Percentiles rank a stretch among this genome's conserved stretches.
These are phyloP conservation scores for Rhombomys opimus DNA, from an alignment of 2,113 vertebrate genomes.

Conservation along the genomic window DNA sequence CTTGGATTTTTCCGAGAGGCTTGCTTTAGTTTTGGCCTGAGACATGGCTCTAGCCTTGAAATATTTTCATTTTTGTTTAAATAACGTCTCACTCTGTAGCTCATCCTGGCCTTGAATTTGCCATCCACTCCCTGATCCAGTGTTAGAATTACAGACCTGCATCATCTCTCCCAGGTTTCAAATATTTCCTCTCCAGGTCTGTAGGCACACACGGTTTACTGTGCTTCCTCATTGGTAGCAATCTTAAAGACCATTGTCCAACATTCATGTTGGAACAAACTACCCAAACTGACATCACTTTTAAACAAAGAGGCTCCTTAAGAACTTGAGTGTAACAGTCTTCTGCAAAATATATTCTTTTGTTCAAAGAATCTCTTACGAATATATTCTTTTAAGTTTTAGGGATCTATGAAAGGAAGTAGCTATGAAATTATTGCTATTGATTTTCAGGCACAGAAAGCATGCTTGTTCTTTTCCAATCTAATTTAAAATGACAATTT, in stretches of 20 bases:
- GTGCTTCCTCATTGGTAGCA: not conserved
- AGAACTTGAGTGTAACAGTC: not conserved
- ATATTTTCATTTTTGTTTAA: not conserved
- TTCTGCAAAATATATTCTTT: not conserved
- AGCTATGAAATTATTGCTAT: not conserved
- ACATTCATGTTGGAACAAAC: not conserved
- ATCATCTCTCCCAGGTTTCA: not conserved
- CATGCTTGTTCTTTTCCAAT: slow-evolving; percentile 35
- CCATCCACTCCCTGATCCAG: no score
- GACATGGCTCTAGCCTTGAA: not conserved
- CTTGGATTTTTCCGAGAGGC: not conserved
- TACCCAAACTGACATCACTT: not conserved
- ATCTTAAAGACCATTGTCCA: not conserved
- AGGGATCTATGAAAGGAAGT: not conserved
- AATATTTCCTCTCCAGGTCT: not conserved
- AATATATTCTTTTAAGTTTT: not conserved
- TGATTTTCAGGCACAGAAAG: not conserved
- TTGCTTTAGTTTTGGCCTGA: not conserved
- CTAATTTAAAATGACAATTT: slow-evolving; percentile 2
- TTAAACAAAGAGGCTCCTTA: not conserved
- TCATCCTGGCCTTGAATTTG: not conserved
- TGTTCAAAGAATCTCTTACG: no score
- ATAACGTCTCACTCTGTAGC: not conserved
- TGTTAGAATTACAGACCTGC: not conserved
- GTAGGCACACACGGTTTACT: not conserved